A percentile compares a stretch with the other conserved stretches of the same genome.
Conservation (phyloP, 2,113 vertebrate species). For the Microcebus tavaratra region DNA sequence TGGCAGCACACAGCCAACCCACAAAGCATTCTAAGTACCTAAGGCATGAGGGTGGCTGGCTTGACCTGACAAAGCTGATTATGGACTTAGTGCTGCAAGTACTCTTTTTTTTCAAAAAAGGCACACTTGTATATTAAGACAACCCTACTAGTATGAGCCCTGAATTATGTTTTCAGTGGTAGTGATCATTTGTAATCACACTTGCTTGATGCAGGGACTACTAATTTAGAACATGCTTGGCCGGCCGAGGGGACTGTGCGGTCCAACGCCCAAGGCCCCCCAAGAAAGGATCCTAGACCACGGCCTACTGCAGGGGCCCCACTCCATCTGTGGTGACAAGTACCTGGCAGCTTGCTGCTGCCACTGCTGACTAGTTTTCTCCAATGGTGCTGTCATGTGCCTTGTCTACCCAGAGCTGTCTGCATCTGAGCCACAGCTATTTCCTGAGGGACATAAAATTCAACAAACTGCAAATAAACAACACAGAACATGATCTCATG, state of each 20-base stretch:
- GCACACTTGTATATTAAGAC: neutral
- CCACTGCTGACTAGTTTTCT: neutral
- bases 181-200: neutral
- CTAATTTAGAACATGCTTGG: neutral
- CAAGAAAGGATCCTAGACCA: neutral
- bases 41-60: neutral
- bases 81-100: neutral
- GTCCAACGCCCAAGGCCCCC: no score
- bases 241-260: neutral
- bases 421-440: slow-evolving; percentile 51
- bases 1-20: neutral
- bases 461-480: slow-evolving; percentile 65
- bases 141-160: neutral
- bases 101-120: neutral
- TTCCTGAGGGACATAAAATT: slow-evolving; percentile 65
- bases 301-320: accelerated
- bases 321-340: neutral
- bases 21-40: neutral
- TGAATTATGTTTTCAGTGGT: neutral
- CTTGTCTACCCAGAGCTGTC: neutral
- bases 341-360: neutral
- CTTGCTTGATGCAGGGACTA: neutral
- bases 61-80: neutral
- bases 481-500: slow-evolving; percentile 45
- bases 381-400: neutral